Base-by-base conservation (phyloP, 2,113 vertebrate genomes). In the Pollimyrus isidori region DNA sequence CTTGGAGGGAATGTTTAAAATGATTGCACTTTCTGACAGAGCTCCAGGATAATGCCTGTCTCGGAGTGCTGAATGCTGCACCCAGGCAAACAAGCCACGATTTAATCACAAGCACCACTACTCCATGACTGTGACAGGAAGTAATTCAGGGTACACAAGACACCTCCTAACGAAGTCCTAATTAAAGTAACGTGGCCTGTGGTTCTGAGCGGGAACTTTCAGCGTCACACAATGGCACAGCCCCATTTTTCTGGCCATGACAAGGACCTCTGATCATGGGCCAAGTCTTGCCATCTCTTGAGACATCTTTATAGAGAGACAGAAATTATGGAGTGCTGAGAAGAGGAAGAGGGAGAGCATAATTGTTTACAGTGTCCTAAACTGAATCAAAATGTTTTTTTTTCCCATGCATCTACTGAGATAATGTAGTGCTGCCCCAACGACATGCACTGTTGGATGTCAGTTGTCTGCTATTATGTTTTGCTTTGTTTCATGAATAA, bases 1-100 rank as follows among this genome's bases (percentile, higher is more conserved):
- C 96, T 94, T 95, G 89, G 94, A 97, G 96, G 96, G 91, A 97
- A 95, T 93, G 95, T 95, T 95, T 96, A 96, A 97, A 98, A 97
- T 69, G 94, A 96, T 95, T 96, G 95, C 94, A 94, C 95, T 95
- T 95, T 95, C 96, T 96, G 97, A 97, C 97, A 96, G 95, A 94
- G 92, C 94, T 94, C 94, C 91, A 83, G 93, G 94, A 95, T 91
- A 94, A 94, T 92, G 94, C 92, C 94, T 96, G 95, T 95, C 95
- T 95, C 92, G 92, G 45, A 30, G 91, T 90, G 92, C 90, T 90
- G 90, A 92, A 92, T 52, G 89, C 91, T 83, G 86, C 90, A 90
- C 87, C 30, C 90, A 90, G 90, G 92, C 91, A 94, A 92, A 94
- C 92, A 92, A 92, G 91, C 91, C 89, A 88, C 26, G 91, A 92